These are phyloP conservation scores for Pseudochirops corinnae DNA, from an alignment of 2,797 vertebrate genomes.

Conservation along the genomic window DNA sequence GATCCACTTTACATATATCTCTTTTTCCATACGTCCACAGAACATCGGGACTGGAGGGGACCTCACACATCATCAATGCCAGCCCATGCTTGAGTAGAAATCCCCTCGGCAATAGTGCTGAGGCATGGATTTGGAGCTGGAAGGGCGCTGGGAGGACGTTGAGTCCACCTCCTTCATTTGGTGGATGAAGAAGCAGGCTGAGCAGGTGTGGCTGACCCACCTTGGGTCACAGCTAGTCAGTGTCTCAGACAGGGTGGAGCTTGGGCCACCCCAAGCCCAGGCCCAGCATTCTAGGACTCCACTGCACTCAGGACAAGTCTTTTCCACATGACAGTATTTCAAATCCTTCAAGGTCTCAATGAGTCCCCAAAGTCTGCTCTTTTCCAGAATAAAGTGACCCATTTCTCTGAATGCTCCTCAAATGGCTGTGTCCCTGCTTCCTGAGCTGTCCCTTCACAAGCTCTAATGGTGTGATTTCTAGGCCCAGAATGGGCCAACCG, in stretches of 20 bases:
- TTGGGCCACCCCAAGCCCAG: neutral
- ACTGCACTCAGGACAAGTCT: neutral
- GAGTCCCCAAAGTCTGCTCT: neutral
- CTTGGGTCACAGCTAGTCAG: neutral
- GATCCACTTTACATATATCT: constrained; percentile 22
- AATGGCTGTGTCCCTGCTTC: neutral
- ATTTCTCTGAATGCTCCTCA: neutral
- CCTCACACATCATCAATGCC: neutral
- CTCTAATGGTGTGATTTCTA: neutral
- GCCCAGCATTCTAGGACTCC: neutral
- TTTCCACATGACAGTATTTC: neutral
- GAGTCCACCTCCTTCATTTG: neutral
- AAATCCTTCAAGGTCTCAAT: neutral
- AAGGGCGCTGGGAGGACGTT: neutral
- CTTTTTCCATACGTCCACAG: neutral
- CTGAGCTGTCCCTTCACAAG: neutral
- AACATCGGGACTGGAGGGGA: neutral
- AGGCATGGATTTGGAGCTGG: neutral
- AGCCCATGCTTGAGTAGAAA: neutral
- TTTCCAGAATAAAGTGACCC: neutral
- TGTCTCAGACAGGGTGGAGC: too few species aligned
- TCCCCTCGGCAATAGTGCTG: neutral
- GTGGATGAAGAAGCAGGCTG: neutral
- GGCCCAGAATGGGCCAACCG: neutral
- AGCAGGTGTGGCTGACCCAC: neutral